Base-by-base conservation (phyloP, 2,888 invertebrate species). In the Drosophila subsilvestris region DNA sequence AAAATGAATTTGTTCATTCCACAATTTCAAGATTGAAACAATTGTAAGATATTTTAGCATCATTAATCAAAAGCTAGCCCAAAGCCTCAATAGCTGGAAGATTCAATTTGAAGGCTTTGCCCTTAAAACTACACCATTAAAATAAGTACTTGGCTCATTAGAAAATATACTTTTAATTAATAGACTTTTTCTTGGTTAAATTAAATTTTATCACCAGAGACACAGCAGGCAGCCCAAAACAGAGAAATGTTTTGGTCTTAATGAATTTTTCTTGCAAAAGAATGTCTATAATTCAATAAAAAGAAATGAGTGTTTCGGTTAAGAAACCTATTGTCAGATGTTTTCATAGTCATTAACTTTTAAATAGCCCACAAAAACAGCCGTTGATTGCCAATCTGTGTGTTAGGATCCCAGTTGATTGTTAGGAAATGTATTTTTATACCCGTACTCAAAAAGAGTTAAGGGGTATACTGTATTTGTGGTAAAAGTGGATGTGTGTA, bases 61-160 rank as follows among this genome's bases (percentile, higher is more conserved):
- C 62, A 62, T 49, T 49, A 63, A 20, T n/a, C 54, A 50, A 51
- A 62, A 60, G 0, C 49, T 29, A 48, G 48, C 50, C 29, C 27
- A 22, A 27, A 37, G 42, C 48, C 44, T 42, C 57, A 67, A 32
- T 48, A 32, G 43, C 51, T 49, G 42, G n/a, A 47, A 12, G 53
- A 22, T n/a, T 29, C 20, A 10, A 51, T 58, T 54, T 59, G 20
- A 25, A 49, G 32, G 61, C 63, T 61, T 63, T 68, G 37, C 50
- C 63, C 32, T 37, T 50, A 18, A 37, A 25, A 43, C n/a, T n/a
- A 65, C 56, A 56, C 74, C 62, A 71, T 62, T 70, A 57, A 78
- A 70, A 71, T 73, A 65, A 73, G 61, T 75, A 59, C 71, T 58
- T 18, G 56, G 37, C 43, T 70, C 70, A 53, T 70, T 57, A 63